Base-by-base conservation (phyloP, 2,888 invertebrate species). In the Helicoverpa assulta region DNA sequence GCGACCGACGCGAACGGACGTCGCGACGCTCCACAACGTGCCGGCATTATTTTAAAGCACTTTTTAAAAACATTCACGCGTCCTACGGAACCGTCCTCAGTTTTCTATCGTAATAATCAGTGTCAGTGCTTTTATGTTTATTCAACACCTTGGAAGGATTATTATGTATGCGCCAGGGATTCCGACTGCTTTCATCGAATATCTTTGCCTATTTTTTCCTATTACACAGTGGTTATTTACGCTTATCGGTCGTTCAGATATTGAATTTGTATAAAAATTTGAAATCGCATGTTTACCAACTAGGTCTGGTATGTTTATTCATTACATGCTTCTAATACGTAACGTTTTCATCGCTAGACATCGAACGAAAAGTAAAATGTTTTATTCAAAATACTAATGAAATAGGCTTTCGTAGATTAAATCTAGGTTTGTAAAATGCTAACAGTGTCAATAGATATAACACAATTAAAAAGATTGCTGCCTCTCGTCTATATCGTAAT, bases 41-140 rank as follows among this genome's bases (percentile, higher is more conserved):
- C 91, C 92, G 92, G 90, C 89, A 82, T 88, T 87, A 81, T 85
- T 85, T 85, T 87, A 89, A 88, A 83, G 75, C 67, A 84, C 84
- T 85, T 80, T 84, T 81, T 60, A 78, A 80, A 88, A 89, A 88
- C 80, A 86, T 88, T 86, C 40, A 87, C 92, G 91, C 91, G 93
- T 93, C 91, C 91, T 73, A 81, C 79, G 66, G 81, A 84, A 87
- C 93, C 93, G 93, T 93, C 93, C 93, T 82, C 80, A 86, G 76
- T 89, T 89, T 90, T 88, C 80, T 85, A 89, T 81, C 81, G 84
- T 81, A 88, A 86, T 78, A 52, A 70, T 68, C 81, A 87, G 86
- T 87, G 85, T 78, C 72, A 88, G 90, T 90, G 89, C 80, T 85
- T 80, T 58, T 71, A 80, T 58, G 56, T 80, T 74, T 67, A 71